A percentile compares a stretch with the other conserved stretches of the same genome.
Evolutionary conservation across 1,140 invertebrate species (phyloP).

Genomic region (Aporrectodea caliginosa): DNA sequence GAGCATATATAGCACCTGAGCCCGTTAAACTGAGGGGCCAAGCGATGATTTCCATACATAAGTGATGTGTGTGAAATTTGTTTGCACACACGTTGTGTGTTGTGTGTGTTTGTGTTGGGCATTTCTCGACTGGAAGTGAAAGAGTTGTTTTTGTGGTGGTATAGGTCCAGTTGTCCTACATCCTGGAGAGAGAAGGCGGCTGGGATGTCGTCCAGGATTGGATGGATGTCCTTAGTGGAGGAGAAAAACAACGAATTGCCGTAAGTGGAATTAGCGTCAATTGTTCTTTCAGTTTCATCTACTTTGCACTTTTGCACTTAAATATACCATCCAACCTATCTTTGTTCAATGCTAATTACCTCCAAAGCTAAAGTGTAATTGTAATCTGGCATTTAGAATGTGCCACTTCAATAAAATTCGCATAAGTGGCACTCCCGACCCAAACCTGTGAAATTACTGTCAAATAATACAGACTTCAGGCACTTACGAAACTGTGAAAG

Average conservation of each 20-base stretch:
- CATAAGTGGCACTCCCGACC: background rate
- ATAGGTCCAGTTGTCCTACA: conserved; percentile 80
- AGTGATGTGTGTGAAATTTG: background rate
- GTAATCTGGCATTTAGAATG: background rate
- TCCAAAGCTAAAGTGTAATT: background rate
- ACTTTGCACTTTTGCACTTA: background rate
- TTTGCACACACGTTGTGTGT: background rate
- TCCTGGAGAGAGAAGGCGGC: conserved; percentile 78
- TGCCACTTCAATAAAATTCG: background rate
- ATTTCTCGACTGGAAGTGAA: too few species aligned
- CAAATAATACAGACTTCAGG: background rate
- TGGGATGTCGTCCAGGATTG: conserved; percentile 88
- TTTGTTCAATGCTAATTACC: too few species aligned
- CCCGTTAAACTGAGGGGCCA: background rate
- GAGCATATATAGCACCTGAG: background rate
- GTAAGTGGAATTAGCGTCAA: conserved; percentile 43
- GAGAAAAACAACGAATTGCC: conserved; percentile 95
- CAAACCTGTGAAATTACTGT: background rate
- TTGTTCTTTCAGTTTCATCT: background rate
- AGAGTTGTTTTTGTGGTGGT: too few species aligned
- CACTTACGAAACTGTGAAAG: background rate
- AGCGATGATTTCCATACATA: background rate
- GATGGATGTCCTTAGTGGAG: conserved; percentile 96
- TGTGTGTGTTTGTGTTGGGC: too few species aligned
- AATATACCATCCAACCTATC: background rate